Percentiles rank a stretch among this genome's conserved stretches.
phyloP scores from a whole-genome alignment of 2,113 vertebrate genomes.

The Rutilus rutilus region DNA sequence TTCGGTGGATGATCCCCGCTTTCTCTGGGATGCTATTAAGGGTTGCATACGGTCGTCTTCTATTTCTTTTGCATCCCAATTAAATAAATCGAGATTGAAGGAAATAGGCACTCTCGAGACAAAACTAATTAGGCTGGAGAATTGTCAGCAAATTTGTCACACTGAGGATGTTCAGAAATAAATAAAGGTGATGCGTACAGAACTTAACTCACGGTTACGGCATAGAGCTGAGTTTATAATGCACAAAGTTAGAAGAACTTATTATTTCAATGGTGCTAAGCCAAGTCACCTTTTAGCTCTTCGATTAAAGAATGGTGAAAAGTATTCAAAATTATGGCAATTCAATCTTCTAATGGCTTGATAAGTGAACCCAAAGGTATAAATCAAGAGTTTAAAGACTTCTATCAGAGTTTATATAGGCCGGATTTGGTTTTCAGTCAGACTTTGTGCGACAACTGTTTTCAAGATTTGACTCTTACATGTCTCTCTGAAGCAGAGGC shows the following conservation, averaged over 20 bases:
- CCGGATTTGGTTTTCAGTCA: background rate
- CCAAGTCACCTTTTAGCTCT: no score
- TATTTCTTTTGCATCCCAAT: no score
- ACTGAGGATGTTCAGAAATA: background rate
- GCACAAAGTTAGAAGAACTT: no score
- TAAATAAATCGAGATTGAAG: background rate
- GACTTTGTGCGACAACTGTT: background rate
- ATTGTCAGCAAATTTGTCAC: background rate
- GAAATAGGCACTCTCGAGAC: background rate
- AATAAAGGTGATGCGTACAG: background rate
- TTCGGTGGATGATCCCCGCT: no score
- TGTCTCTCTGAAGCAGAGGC: no score
- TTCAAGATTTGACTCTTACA: background rate
- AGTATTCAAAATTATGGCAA: background rate
- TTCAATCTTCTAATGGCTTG: background rate
- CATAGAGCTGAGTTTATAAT: background rate
- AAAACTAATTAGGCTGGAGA: background rate
- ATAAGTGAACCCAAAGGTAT: background rate
- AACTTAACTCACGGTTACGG: background rate
- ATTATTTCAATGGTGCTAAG: no score
- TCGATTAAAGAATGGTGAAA: background rate
- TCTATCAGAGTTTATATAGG: no score
- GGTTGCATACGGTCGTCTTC: no score
- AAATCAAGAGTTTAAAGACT: no score
- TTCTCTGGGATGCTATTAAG: no score